A percentile compares a stretch with the other conserved stretches of the same genome.
These are phyloP conservation scores for Microtus richardsoni DNA, from an alignment of 2,113 vertebrate genomes.

Conservation along the genomic window DNA sequence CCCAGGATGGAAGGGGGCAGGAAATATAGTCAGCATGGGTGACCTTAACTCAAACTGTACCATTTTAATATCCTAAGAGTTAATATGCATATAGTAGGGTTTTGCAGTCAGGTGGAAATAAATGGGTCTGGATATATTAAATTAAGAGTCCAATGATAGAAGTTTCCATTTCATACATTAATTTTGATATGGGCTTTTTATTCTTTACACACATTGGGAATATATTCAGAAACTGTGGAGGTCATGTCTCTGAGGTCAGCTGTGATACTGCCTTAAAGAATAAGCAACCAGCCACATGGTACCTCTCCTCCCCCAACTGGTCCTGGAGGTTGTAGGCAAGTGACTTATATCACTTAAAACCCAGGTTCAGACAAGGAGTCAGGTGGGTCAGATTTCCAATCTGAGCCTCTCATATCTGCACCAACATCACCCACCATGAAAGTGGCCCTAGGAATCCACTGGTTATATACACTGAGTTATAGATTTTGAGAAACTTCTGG, in stretches of 20 bases:
- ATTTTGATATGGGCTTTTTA: slow-evolving; percentile 22
- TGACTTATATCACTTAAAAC: no score
- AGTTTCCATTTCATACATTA: background rate
- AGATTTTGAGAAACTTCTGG: slow-evolving; percentile 1
- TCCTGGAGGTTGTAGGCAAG: background rate
- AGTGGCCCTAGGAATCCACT: background rate
- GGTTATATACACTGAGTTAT: background rate
- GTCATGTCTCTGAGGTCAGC: background rate
- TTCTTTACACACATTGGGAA: background rate
- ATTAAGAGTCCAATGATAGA: slow-evolving; percentile 4
- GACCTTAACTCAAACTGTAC: background rate
- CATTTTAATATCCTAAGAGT: background rate
- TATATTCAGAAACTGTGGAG: background rate
- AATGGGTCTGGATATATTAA: background rate
- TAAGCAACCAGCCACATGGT: background rate
- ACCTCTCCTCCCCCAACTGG: background rate
- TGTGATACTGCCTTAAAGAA: background rate
- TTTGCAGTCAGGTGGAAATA: background rate
- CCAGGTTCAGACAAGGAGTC: no score
- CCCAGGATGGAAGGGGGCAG: background rate
- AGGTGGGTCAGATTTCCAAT: no score
- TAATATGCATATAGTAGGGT: background rate
- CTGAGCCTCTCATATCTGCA: background rate
- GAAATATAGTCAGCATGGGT: background rate
- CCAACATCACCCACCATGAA: background rate